These are phyloP conservation scores for Hyperopisus bebe DNA, from an alignment of 2,113 vertebrate genomes.

Conservation along the genomic window DNA sequence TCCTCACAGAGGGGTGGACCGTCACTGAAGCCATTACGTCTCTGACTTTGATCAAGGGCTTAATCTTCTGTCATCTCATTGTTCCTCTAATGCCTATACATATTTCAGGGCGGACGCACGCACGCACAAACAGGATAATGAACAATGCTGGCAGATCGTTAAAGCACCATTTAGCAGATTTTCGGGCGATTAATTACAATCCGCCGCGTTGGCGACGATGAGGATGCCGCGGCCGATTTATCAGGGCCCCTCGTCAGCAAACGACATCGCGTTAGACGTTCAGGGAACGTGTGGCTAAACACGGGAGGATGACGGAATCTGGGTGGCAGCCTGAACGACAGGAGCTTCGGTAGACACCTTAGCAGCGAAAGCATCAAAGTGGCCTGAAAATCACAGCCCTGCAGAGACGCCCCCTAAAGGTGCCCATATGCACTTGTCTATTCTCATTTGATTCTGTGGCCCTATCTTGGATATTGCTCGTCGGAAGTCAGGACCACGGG, in stretches of 20 bases:
- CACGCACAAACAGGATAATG: conserved; percentile 22
- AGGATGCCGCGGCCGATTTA: conserved; percentile 26
- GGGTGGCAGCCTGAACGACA: neutral
- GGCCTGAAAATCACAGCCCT: neutral
- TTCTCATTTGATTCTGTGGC: neutral
- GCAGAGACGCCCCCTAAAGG: neutral
- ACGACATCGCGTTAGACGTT: conserved; percentile 27
- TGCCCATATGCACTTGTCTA: neutral
- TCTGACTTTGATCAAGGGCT: neutral
- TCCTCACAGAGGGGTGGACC: neutral
- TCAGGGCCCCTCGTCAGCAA: conserved; percentile 29
- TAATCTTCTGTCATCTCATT: conserved; percentile 10
- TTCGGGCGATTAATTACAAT: conserved; percentile 42
- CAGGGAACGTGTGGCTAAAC: conserved; percentile 29
- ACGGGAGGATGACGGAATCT: conserved; percentile 8
- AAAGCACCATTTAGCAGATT: conserved; percentile 39
- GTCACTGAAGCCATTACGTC: neutral
- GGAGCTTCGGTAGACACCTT: neutral
- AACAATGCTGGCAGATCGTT: conserved; percentile 26
- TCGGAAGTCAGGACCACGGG: neutral
- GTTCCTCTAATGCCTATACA: conserved; percentile 18
- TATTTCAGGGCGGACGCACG: conserved; percentile 4
- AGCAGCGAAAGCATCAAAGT: neutral
- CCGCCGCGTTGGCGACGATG: conserved; percentile 24
- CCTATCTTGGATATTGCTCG: neutral